phyloP scores from a whole-genome alignment of 2,888 invertebrate species.

The Lamellibrachia satsuma region DNA sequence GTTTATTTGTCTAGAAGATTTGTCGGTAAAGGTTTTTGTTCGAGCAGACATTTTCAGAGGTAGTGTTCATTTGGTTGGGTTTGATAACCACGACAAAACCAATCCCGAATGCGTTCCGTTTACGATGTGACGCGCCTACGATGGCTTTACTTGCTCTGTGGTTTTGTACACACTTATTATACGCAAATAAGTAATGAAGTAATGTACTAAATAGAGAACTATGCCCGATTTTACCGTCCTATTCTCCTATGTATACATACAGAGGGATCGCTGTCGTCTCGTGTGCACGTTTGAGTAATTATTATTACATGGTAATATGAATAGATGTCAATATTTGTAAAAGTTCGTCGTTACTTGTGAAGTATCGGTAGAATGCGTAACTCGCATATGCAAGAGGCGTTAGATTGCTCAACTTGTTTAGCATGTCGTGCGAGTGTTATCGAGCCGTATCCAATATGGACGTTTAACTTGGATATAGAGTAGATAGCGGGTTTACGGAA shows the following conservation, averaged over 20 bases:
- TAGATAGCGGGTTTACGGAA: not conserved
- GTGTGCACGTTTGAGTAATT: not conserved
- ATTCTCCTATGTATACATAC: not conserved
- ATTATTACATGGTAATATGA: not conserved
- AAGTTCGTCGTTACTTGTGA: not conserved
- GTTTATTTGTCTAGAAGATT: not conserved
- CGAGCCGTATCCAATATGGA: constrained; percentile 6
- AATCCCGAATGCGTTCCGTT: not conserved
- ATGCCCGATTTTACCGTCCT: constrained; percentile 5
- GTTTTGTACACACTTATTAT: not conserved
- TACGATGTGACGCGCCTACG: not conserved
- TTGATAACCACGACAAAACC: not conserved
- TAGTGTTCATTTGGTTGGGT: not conserved
- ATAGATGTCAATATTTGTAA: not conserved
- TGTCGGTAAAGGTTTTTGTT: not conserved
- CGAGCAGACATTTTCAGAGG: not conserved
- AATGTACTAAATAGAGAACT: not conserved
- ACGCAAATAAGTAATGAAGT: not conserved
- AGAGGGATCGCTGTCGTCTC: not conserved
- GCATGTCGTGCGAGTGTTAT: not conserved
- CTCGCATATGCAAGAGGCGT: not conserved
- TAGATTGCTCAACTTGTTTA: not conserved
- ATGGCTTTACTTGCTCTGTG: not conserved
- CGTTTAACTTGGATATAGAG: not conserved
- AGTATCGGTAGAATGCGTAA: constrained; percentile 5